These are phyloP conservation scores for Scaptodrosophila lebanonensis DNA, from an alignment of 1,140 invertebrate species.

Conservation along the genomic window DNA sequence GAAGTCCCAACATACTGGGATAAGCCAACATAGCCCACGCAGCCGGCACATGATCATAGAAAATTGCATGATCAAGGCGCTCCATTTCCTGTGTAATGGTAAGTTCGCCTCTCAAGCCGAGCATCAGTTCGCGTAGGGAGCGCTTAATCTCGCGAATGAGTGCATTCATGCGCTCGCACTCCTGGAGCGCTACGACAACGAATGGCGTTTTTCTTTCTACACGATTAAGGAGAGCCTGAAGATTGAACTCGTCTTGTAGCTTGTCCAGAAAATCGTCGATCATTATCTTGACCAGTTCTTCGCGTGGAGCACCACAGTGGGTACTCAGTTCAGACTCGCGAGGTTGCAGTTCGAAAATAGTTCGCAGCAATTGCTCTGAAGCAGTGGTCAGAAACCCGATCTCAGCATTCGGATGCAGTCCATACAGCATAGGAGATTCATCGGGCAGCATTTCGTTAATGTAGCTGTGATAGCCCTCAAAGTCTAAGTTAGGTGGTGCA, in stretches of 20 bases:
- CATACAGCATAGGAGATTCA: slow-evolving; percentile 94
- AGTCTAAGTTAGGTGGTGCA: slow-evolving; percentile 92
- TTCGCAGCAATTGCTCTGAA: slow-evolving; percentile 91
- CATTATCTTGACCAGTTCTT: slow-evolving; percentile 90
- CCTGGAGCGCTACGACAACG: slow-evolving; percentile 95
- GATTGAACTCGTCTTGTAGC: slow-evolving; percentile 93
- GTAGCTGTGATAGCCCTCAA: slow-evolving; percentile 91
- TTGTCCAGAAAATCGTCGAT: slow-evolving; percentile 94
- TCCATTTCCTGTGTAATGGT: slow-evolving; percentile 97
- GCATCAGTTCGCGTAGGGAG: slow-evolving; percentile 90
- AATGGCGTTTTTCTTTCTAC: slow-evolving; percentile 94
- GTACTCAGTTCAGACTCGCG: slow-evolving; percentile 87
- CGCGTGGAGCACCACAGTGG: slow-evolving; percentile 84
- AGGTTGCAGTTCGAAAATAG: slow-evolving; percentile 95
- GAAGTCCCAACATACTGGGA: slow-evolving; percentile 89
- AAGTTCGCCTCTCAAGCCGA: slow-evolving; percentile 94
- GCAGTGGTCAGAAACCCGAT: slow-evolving; percentile 94
- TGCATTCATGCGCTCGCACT: slow-evolving; percentile 96
- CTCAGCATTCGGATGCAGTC: slow-evolving; percentile 96
- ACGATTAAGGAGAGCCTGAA: slow-evolving; percentile 90
- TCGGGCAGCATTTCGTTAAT: slow-evolving; percentile 91
- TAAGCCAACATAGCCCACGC: slow-evolving; percentile 92
- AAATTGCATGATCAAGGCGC: slow-evolving; percentile 88
- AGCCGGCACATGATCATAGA: slow-evolving; percentile 90
- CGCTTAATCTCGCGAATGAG: slow-evolving; percentile 89